Evolutionary conservation across 2,888 invertebrate genomes (phyloP), one percentile per base, ranked within the genome.

Genomic region (Eulithis prunata): DNA sequence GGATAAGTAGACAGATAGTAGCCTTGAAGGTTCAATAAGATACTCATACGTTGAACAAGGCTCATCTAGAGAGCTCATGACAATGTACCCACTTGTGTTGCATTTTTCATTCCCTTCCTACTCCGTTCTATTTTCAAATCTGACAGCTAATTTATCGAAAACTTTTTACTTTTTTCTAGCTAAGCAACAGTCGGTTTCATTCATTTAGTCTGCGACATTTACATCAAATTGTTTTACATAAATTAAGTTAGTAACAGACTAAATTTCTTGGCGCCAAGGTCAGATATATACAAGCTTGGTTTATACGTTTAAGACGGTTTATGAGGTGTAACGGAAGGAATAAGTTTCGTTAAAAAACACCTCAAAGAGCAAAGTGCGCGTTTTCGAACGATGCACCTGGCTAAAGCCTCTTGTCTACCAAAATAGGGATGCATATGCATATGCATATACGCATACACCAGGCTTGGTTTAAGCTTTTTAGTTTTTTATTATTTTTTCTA

Each of bases 271-370:
- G 71, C 71, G 67, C 56, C 88, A 86, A 87, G 87, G 88, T 76
- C 80, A 81, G 78, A 70, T 82, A 66, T 63, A 77, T 41, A 66
- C 74, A 75, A 76, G 76, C 78, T 71, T 78, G 77, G 79, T 82
- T 84, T 83, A 79, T 80, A 78, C 83, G 80, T 83, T 85, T 85
- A 83, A 80, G 75, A 73, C 77, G 79, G 81, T 89, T 88, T 88
- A 89, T 86, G 86, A 86, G 78, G 80, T 87, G 85, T 87, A 80
- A 88, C 87, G 74, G 72, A 73, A 74, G 72, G 78, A 78, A 76
- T 75, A 73, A 74, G 62, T 73, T 65, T 71, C 63, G 69, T 67
- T 71, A 70, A 72, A 77, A 80, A 73, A 71, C 68, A 70, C 71
- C 75, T 73, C 72, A 70, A 70, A 74, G 66, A 69, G 58, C 69